Conservation (phyloP, 2,888 invertebrate species). For the Nomada fabriciana region DNA sequence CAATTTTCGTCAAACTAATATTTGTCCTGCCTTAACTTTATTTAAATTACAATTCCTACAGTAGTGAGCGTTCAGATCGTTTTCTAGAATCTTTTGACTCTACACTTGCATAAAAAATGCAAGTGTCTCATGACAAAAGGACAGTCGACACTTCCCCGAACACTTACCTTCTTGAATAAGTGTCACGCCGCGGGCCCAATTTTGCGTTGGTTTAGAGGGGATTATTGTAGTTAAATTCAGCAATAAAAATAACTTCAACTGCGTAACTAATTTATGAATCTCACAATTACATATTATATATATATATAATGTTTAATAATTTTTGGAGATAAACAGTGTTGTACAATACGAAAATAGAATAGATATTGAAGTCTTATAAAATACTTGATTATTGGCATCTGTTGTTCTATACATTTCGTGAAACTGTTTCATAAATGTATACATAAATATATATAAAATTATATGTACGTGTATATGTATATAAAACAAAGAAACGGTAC, state of each 20-base stretch:
- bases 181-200: too few species aligned
- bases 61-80: too few species aligned
- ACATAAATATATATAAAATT: conserved; percentile 12
- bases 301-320: conserved; percentile 7
- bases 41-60: too few species aligned
- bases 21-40: too few species aligned
- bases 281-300: not conserved
- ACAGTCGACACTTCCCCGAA: too few species aligned
- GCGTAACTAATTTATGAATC: not conserved
- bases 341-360: not conserved
- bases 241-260: not conserved
- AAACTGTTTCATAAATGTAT: not conserved
- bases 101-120: too few species aligned
- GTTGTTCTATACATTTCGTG: conserved; percentile 21
- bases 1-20: too few species aligned
- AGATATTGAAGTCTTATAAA: not conserved
- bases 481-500: not conserved
- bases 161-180: too few species aligned
- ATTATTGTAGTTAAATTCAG: too few species aligned
- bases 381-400: conserved; percentile 47
- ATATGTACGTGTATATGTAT: not conserved
- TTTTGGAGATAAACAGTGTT: not conserved
- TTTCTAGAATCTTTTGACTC: too few species aligned
- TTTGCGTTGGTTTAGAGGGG: too few species aligned
- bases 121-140: too few species aligned